Base-by-base conservation (phyloP, 2,113 vertebrate species). In the Tragelaphus buxtoni region DNA sequence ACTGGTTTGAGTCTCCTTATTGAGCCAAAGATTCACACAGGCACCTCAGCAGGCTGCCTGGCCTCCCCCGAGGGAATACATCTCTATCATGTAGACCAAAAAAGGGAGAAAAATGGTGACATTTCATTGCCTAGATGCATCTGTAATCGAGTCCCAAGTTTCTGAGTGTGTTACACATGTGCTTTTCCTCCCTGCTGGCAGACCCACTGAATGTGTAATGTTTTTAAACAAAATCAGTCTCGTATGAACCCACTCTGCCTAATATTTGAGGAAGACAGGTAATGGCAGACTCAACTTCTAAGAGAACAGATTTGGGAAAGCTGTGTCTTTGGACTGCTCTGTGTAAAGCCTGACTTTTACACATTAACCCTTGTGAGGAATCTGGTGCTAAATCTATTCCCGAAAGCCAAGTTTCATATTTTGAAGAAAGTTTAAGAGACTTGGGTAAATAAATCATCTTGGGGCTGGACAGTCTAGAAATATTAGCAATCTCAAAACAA, bases 191-290 rank as follows among this genome's bases (percentile, higher is more conserved):
- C 26, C 32, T 82, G 79, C 51, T 39, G 49, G 35, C 49, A 97
- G 69, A 82, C 16, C 58, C 90, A 28, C 32, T 77, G 51, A 88
- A 87, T 24, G 22, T 76, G 12, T 58, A 81, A 49, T 80, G 2
- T 91, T 95, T 95, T 93, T 55, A 83, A 91, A 87, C 53, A 74
- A 95, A 94, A 92, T 77, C 55, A 13, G 9, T 90, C 55, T 69
- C 39, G 9, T n/a, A 22, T 85, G 49, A 90, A 42, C 51, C 45
- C 80, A 74, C 16, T 77, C 55, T 63, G 74, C 45, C 74, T 90
- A 18, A 26, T 88, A 39, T 69, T 87, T 93, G 53, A 95, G 56
- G 42, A 86, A 80, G 28, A 51, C 22, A 58, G 45, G 42, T 82
- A 76, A 77, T 49, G 39, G 42, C 72, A 93, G 51, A 45, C 20